These are phyloP conservation scores for Gisinianus flammeolus DNA, from an alignment of 2,888 invertebrate genomes.

Conservation along the genomic window DNA sequence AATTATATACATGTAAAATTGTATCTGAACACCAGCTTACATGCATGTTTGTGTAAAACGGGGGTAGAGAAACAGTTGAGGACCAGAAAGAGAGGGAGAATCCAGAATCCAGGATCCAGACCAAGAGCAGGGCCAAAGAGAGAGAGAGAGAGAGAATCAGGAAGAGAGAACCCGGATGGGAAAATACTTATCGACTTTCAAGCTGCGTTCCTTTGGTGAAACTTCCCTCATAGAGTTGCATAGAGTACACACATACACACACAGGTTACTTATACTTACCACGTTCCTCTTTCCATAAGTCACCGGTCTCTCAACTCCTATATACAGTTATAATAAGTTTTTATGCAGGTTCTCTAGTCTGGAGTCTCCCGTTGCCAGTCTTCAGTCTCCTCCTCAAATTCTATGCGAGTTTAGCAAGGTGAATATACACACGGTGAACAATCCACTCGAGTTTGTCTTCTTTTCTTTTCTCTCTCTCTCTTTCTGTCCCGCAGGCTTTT, in stretches of 20 bases:
- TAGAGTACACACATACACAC: not conserved
- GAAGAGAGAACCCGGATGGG: not conserved
- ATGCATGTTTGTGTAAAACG: not conserved
- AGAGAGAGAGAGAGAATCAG: not conserved
- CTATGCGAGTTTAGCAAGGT: too few species aligned
- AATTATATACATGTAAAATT: not conserved
- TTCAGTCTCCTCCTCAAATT: too few species aligned
- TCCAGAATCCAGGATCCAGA: not conserved
- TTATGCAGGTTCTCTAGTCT: not conserved
- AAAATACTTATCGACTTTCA: conserved; percentile 24
- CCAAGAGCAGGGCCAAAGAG: not conserved
- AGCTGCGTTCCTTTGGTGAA: conserved; percentile 5
- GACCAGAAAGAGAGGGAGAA: not conserved
- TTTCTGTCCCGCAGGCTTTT: conserved; percentile 20
- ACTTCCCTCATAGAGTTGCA: not conserved
- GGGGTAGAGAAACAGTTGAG: not conserved
- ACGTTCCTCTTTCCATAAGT: not conserved
- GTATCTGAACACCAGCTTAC: not conserved
- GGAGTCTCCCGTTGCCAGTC: not conserved
- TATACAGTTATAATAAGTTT: not conserved
- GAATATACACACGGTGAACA: too few species aligned
- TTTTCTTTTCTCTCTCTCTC: too few species aligned
- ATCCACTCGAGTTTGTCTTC: too few species aligned
- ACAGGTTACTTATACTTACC: not conserved
- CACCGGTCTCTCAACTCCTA: too few species aligned